Conservation (phyloP, 2,888 invertebrate genomes). For the Deroplatys truncata region DNA sequence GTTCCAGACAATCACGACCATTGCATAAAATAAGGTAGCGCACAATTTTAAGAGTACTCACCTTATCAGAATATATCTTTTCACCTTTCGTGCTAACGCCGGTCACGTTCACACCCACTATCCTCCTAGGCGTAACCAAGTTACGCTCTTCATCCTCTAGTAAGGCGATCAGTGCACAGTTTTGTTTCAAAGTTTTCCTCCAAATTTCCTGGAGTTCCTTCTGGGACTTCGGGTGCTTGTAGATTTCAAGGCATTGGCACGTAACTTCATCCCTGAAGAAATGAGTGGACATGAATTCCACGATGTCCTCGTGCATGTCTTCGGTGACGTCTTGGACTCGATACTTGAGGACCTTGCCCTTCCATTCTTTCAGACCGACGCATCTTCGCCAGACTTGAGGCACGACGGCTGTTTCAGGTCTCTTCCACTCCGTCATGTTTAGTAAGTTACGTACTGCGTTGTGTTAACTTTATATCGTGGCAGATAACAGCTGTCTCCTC, state of each 20-base stretch:
- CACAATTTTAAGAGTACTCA: background rate
- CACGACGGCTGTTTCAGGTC: conserved; percentile 44
- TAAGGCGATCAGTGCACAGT: conserved; percentile 41
- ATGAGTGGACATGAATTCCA: conserved; percentile 45
- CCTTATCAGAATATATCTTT: background rate
- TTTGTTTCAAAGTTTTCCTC: conserved; percentile 37
- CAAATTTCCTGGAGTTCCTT: conserved; percentile 37
- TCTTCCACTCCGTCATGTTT: conserved; percentile 38
- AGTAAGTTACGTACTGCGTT: background rate
- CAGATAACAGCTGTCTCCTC: background rate
- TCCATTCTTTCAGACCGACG: conserved; percentile 37
- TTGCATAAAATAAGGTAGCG: too few relatives aligned
- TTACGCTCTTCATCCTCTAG: conserved; percentile 37
- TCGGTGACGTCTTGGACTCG: conserved; percentile 52
- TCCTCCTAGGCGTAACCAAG: conserved; percentile 21
- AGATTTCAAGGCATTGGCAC: conserved; percentile 23
- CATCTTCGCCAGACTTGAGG: conserved; percentile 49
- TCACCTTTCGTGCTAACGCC: background rate
- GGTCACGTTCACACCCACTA: conserved; percentile 40
- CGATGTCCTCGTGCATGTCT: conserved; percentile 44
- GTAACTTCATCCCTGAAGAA: conserved; percentile 42
- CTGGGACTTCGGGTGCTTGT: conserved; percentile 34
- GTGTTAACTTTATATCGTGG: background rate
- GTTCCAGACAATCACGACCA: too few relatives aligned
- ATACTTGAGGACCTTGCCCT: conserved; percentile 43